These are phyloP conservation scores for Tretioscincus oriximinensis DNA, from an alignment of 2,113 vertebrate genomes.

Conservation along the genomic window DNA sequence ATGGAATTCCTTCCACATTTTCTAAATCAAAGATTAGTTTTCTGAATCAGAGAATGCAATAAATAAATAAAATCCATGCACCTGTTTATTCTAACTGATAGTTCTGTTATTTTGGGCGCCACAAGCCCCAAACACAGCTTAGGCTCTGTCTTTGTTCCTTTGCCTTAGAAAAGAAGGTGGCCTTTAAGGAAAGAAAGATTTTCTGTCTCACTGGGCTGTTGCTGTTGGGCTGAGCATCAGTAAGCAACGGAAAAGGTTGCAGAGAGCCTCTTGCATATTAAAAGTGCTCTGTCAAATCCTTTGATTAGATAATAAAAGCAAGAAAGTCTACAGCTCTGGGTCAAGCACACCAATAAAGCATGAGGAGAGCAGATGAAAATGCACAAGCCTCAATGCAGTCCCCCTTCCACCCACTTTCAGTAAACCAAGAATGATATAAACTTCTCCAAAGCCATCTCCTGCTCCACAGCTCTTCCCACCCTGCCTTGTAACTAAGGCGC, in stretches of 20 bases:
- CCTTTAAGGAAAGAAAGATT: neutral
- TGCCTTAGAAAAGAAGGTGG: neutral
- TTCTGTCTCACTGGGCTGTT: neutral
- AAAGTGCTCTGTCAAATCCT: neutral
- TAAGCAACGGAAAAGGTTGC: no score
- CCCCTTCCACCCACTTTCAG: neutral
- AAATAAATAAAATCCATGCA: no score
- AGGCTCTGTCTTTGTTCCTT: neutral
- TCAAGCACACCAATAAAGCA: constrained; percentile 19
- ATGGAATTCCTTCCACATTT: no score
- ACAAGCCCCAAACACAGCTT: no score
- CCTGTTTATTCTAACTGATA: no score
- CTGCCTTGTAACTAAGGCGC: no score
- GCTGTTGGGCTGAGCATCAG: neutral
- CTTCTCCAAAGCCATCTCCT: neutral
- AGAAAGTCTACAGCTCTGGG: neutral
- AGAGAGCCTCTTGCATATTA: neutral
- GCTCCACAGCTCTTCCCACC: neutral
- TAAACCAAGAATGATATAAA: neutral
- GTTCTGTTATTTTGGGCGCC: no score
- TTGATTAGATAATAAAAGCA: constrained; percentile 26
- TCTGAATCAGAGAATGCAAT: no score
- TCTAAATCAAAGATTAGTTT: no score
- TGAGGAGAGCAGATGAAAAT: neutral
- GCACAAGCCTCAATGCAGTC: neutral